These are phyloP conservation scores for Cryptoprocta ferox DNA, from an alignment of 2,797 vertebrate genomes.

Conservation along the genomic window DNA sequence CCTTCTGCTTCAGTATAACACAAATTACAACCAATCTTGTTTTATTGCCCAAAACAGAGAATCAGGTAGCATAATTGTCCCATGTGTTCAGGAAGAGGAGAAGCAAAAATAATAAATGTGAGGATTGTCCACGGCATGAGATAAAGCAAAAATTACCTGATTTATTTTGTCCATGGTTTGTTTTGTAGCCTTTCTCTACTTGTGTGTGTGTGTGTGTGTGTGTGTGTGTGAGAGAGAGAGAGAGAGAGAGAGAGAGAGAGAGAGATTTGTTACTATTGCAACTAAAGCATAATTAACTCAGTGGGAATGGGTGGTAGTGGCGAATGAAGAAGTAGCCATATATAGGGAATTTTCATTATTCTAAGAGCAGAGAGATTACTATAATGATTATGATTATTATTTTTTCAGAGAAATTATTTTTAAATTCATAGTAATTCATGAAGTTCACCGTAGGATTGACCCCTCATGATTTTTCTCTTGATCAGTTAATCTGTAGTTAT, in stretches of 20 bases:
- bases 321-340: background rate
- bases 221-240: background rate
- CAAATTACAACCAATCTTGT: background rate
- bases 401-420: background rate
- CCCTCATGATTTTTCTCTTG: background rate
- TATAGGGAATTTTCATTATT: background rate
- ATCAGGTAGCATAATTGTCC: background rate
- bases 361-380: background rate
- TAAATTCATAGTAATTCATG: background rate
- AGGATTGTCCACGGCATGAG: background rate
- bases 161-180: background rate
- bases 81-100: background rate
- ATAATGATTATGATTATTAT: background rate
- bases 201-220: background rate
- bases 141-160: background rate
- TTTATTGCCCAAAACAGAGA: background rate
- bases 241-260: no score
- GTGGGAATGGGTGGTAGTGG: background rate
- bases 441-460: background rate
- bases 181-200: background rate
- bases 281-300: background rate
- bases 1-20: background rate
- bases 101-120: background rate
- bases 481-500: background rate
- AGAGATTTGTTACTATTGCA: background rate